Evolutionary conservation across 1,140 invertebrate species (phyloP).

Genomic region (Pseudomyrmex flavicornis): DNA sequence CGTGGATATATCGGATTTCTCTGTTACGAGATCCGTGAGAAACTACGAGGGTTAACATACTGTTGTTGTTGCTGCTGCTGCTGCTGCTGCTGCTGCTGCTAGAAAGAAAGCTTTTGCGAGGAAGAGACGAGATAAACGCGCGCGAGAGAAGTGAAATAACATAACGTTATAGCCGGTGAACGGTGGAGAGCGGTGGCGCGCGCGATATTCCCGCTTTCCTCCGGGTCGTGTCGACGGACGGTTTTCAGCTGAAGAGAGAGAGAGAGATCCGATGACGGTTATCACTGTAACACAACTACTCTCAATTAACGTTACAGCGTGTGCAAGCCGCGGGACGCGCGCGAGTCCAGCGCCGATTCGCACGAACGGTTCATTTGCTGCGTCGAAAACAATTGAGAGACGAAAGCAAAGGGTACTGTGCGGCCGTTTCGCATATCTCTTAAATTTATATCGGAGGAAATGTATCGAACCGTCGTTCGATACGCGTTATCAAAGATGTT

Average conservation of each 20-base stretch:
- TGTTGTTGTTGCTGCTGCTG: background rate
- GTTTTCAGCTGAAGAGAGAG: conserved; percentile 10
- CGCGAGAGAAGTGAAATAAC: conserved; percentile 8
- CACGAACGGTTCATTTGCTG: too few species aligned
- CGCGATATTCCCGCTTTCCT: conserved; percentile 36
- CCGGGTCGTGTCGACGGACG: background rate
- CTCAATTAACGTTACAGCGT: background rate
- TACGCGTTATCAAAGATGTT: too few species aligned
- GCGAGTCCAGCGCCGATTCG: too few species aligned
- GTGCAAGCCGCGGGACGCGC: too few species aligned
- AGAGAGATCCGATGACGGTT: background rate
- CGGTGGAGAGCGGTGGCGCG: conserved; percentile 23
- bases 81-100: too few species aligned
- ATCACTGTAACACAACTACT: conserved; percentile 1
- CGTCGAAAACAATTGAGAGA: too few species aligned
- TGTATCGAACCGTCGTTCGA: too few species aligned
- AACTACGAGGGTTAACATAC: background rate
- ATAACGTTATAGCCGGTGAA: conserved; percentile 29
- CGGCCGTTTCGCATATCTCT: too few species aligned
- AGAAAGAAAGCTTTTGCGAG: conserved; percentile 1
- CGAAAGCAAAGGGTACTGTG: too few species aligned
- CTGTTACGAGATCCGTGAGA: background rate
- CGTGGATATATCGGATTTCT: background rate
- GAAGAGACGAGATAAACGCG: background rate
- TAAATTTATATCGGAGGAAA: too few species aligned